phyloP scores from a whole-genome alignment of 2,888 invertebrate species.

The Dioctria linearis region DNA sequence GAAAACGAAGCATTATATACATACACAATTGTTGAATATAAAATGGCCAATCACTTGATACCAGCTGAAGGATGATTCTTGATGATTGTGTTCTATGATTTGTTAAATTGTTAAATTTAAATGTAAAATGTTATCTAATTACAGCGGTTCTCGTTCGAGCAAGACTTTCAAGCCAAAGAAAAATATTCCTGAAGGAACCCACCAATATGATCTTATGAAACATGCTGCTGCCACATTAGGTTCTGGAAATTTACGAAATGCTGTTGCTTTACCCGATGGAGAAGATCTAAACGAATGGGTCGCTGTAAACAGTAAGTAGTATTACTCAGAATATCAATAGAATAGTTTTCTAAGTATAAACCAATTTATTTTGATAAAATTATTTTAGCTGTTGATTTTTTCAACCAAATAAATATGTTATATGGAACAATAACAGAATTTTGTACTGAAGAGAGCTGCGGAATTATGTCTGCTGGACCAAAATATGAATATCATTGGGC shows the following conservation, averaged over 20 bases:
- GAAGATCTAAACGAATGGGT: conserved; percentile 99
- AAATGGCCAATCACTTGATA: too few species aligned
- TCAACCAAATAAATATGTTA: conserved; percentile 99
- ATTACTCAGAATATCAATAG: neutral
- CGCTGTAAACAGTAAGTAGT: conserved; percentile 95
- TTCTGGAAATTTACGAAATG: conserved; percentile 95
- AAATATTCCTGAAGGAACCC: conserved; percentile 98
- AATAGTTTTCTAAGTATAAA: neutral
- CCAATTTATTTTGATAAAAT: neutral
- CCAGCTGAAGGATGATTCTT: too few species aligned
- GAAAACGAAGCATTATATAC: too few species aligned
- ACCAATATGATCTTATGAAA: conserved; percentile 99
- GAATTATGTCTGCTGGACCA: conserved; percentile 99
- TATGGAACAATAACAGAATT: conserved; percentile 99
- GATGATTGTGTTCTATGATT: too few species aligned
- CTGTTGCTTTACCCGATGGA: conserved; percentile 97
- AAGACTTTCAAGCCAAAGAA: conserved; percentile 99
- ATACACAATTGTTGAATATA: too few species aligned
- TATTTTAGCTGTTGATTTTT: conserved; percentile 95
- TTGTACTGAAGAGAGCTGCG: conserved; percentile 97
- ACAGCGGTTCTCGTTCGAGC: conserved; percentile 80
- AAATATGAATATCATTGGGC: conserved; percentile 99
- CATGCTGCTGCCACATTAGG: conserved; percentile 99
- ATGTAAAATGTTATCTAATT: conserved; percentile 22
- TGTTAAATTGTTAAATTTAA: too few species aligned